A percentile compares a stretch with the other conserved stretches of the same genome.
phyloP scores from a whole-genome alignment of 64 coral and sea anemone genomes.

The Exaiptasia diaphana region DNA sequence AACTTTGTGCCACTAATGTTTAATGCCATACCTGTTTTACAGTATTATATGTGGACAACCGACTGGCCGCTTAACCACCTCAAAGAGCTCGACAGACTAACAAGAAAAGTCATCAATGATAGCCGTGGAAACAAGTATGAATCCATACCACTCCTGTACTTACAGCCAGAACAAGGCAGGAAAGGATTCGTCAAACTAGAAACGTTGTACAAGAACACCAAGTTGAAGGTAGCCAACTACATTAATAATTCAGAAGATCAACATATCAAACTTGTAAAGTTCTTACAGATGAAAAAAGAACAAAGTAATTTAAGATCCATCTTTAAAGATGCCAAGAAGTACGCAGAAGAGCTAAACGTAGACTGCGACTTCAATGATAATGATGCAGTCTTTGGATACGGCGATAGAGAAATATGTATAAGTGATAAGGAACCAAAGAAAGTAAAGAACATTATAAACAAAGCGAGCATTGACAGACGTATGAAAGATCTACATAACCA shows the following conservation, averaged over 20 bases:
- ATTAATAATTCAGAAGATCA: background rate
- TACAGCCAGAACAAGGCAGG: background rate
- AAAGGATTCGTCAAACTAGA: background rate
- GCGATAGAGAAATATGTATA: background rate
- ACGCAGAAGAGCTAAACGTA: background rate
- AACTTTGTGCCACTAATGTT: background rate
- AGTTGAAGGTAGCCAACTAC: background rate
- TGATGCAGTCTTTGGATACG: background rate
- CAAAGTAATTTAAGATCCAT: background rate
- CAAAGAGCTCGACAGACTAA: background rate
- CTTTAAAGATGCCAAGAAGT: background rate
- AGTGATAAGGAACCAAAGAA: background rate
- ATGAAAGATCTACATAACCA: background rate
- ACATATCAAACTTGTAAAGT: background rate
- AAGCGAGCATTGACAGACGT: background rate
- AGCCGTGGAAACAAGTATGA: background rate
- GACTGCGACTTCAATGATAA: background rate
- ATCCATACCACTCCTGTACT: background rate
- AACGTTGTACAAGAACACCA: background rate
- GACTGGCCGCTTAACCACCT: background rate
- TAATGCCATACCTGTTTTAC: background rate
- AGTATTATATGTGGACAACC: background rate
- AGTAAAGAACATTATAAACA: background rate
- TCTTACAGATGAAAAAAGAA: background rate
- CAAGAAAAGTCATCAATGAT: background rate